Evolutionary conservation across 2,113 vertebrate species (phyloP), one percentile per base, ranked within the genome.

Genomic region (Butorides virescens): DNA sequence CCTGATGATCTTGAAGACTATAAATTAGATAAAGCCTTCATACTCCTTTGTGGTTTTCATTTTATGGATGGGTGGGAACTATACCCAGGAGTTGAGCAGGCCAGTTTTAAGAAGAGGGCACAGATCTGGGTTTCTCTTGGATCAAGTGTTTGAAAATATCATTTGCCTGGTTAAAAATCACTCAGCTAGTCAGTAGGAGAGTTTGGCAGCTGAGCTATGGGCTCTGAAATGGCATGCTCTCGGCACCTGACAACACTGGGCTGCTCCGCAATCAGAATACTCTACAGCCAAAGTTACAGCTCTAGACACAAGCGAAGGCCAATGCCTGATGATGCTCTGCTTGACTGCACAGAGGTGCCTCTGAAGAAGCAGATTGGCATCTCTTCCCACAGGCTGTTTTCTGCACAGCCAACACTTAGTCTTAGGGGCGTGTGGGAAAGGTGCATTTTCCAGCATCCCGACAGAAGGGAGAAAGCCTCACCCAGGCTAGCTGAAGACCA

Each of bases 361-460:
- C 61, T 36, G 37, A 15, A 22, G 65, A 27, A 65, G 21, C 58
- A 82, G 27, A 5, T 11, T 5, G 7, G 20, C 13, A n/a, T 12
- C 27, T 55, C 52, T 72, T 76, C 34, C 47, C 47, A n/a, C 55
- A 36, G 30, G 42, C 44, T 56, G 17, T 34, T 78, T 36, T 65
- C 71, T 61, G 52, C 8, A 17, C 30, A 53, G 32, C 22, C 65
- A 50, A 7, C 9, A 0, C n/a, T 50, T 39, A 9, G 23, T 23
- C 20, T 46, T 13, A 39, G 0, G 1, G 29, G 32, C 42, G 7
- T n/a, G 4, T 13, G 4, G 27, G 49, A 47, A 37, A 42, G 30
- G 16, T 56, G 30, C 18, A 10, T 77, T 82, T 82, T 58, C 49
- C 63, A 79, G 29, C 37, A 55, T 66, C 68, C 12, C 2, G 9